Evolutionary conservation across 64 coral and sea anemone genomes (phyloP).

Genomic region (Montipora foliosa): DNA sequence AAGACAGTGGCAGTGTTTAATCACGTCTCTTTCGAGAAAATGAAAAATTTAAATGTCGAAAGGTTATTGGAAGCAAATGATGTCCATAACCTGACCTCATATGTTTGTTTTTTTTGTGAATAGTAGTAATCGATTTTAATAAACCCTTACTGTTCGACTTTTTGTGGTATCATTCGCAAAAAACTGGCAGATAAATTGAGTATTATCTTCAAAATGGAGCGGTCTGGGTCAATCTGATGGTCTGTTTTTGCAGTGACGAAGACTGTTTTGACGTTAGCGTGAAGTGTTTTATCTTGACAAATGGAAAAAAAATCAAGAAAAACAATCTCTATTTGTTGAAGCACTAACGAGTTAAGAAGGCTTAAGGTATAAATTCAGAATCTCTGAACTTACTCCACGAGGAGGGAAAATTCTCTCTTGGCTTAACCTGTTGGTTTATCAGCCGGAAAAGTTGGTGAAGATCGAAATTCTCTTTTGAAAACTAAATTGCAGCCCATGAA

Average conservation of each 20-base stretch:
- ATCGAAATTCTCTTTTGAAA: conserved; percentile 28
- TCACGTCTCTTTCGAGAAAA: neutral
- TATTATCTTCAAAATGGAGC: neutral
- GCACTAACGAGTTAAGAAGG: neutral
- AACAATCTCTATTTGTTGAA: neutral
- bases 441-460: neutral
- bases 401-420: neutral
- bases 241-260: neutral
- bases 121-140: neutral
- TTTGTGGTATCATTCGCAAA: neutral
- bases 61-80: conserved; percentile 10
- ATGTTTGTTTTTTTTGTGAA: neutral
- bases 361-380: neutral
- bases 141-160: neutral
- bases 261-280: conserved; percentile 45
- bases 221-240: neutral
- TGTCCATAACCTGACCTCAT: neutral
- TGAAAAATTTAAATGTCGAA: conserved; percentile 39
- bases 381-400: too few species aligned
- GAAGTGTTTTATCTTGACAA: conserved; percentile 44
- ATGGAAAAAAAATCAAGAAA: neutral
- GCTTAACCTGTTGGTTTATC: neutral
- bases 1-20: neutral
- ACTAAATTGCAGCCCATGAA: conserved; percentile 3
- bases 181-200: neutral